Conservation (phyloP, 2,888 invertebrate species). For the Aphidoletes aphidimyza region DNA sequence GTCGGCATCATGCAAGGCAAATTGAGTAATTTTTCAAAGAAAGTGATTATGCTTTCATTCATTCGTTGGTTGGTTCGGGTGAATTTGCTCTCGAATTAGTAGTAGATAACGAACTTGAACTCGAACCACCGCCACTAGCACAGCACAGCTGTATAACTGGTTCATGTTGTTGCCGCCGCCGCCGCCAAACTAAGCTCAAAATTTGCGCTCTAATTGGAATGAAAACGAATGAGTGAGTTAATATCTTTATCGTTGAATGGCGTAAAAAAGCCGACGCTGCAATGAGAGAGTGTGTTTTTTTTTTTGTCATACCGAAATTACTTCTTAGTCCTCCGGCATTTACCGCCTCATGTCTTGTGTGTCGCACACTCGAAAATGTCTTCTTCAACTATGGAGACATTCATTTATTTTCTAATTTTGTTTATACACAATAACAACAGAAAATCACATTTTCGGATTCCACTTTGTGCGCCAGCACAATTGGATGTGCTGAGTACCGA, state of each 20-base stretch:
- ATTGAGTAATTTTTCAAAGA: slow-evolving; percentile 53
- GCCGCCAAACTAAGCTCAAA: neutral
- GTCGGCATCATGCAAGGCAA: slow-evolving; percentile 1
- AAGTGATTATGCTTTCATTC: slow-evolving; percentile 50
- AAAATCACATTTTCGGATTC: slow-evolving; percentile 14
- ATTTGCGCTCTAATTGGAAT: slow-evolving; percentile 1
- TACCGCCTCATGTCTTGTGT: neutral
- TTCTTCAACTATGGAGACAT: slow-evolving; percentile 24
- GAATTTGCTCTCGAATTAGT: slow-evolving; percentile 48
- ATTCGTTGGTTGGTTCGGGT: neutral
- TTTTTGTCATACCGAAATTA: neutral
- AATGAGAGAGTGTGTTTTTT: no score
- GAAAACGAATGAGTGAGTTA: slow-evolving; percentile 20
- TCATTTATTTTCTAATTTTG: slow-evolving; percentile 49
- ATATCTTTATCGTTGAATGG: slow-evolving; percentile 39
- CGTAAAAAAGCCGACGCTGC: neutral
- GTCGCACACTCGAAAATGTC: neutral
- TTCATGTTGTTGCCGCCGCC: neutral
- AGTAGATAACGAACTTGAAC: slow-evolving; percentile 43
- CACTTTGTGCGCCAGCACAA: neutral
- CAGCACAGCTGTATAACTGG: no score
- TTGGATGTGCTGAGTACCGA: neutral
- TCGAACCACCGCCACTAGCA: neutral
- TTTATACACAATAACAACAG: neutral
- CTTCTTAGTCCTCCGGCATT: neutral